Evolutionary conservation across 2,888 invertebrate species (phyloP), one percentile per base, ranked within the genome.

Genomic region (Omphaloscelis lunosa): DNA sequence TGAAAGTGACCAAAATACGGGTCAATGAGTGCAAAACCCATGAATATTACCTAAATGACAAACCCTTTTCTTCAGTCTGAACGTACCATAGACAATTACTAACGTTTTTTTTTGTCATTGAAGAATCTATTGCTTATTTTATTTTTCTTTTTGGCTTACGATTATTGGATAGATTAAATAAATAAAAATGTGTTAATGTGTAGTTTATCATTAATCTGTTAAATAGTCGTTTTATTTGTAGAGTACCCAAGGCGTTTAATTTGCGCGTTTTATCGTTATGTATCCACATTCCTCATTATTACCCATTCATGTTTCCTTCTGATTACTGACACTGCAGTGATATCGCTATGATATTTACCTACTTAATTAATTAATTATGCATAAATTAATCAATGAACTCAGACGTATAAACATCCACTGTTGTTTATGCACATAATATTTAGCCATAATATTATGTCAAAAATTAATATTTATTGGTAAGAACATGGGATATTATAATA

Each of bases 351-450:
- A 58, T 29, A 20, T 56, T 45, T 45, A 69, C 17, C 2, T 39
- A 77, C 2, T 17, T 56, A 51, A 7, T 51, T 20, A 69, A 69
- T 56, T 29, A 70, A 80, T 56, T 72, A 77, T 29, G 17, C 1
- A 80, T 8, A 51, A 72, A 65, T 63, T 29, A 41, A 70, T 70
- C 27, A 70, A 80, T 58, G 4, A 15, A 39, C 7, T n/a, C 4
- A 56, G 63, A 56, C 20, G 20, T 23, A 39, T 71, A n/a, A 48
- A 34, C 48, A 62, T 20, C 5, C 6, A 62, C 11, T 17, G 7
- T 27, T 23, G 23, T 20, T 56, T 70, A 79, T 23, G n/a, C 17
- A 48, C 17, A 27, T 12, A n/a, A 17, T 48, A 59, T 77, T n/a
- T 29, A 59, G 39, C 39, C 51, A 29, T 29, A 51, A 17, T 15